Percentiles rank a stretch among this genome's conserved stretches.
phyloP scores from a whole-genome alignment of 2,797 vertebrate genomes.

The Labroides dimidiatus region DNA sequence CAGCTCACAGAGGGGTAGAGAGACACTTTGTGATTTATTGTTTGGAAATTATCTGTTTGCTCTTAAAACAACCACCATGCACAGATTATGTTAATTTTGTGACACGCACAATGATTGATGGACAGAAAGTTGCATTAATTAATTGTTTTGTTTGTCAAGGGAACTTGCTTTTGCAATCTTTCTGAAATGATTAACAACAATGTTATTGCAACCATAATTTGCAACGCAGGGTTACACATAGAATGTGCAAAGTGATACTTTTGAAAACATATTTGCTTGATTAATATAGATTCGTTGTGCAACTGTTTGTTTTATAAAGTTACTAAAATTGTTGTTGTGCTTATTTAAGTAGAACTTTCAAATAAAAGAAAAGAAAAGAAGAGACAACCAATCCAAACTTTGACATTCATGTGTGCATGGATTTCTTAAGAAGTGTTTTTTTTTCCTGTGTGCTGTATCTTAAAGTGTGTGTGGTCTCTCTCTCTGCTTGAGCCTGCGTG shows the following conservation, averaged over 20 bases:
- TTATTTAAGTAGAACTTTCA: slow-evolving; percentile 71
- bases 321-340: slow-evolving; percentile 62
- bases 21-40: slow-evolving; percentile 91
- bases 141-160: slow-evolving; percentile 87
- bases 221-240: slow-evolving; percentile 68
- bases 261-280: slow-evolving; percentile 79
- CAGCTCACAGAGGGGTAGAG: slow-evolving; percentile 85
- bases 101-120: slow-evolving; percentile 89
- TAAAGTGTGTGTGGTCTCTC: slow-evolving; percentile 43
- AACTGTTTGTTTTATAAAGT: slow-evolving; percentile 78
- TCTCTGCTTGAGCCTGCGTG: slow-evolving; percentile 26
- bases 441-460: slow-evolving; percentile 15
- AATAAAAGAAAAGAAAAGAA: slow-evolving; percentile 30
- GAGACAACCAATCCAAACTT: slow-evolving; percentile 8
- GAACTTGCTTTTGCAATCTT: slow-evolving; percentile 75
- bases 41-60: slow-evolving; percentile 90
- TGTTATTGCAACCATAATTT: slow-evolving; percentile 77
- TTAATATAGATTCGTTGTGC: slow-evolving; percentile 72
- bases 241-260: slow-evolving; percentile 69
- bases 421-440: slow-evolving; percentile 18
- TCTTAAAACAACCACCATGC: slow-evolving; percentile 91
- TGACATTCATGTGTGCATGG: slow-evolving; percentile 6
- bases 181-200: slow-evolving; percentile 82
- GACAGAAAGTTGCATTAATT: slow-evolving; percentile 85
- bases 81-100: slow-evolving; percentile 91